These are phyloP conservation scores for Solenopsis fugax DNA, from an alignment of 1,140 invertebrate species.

Conservation along the genomic window DNA sequence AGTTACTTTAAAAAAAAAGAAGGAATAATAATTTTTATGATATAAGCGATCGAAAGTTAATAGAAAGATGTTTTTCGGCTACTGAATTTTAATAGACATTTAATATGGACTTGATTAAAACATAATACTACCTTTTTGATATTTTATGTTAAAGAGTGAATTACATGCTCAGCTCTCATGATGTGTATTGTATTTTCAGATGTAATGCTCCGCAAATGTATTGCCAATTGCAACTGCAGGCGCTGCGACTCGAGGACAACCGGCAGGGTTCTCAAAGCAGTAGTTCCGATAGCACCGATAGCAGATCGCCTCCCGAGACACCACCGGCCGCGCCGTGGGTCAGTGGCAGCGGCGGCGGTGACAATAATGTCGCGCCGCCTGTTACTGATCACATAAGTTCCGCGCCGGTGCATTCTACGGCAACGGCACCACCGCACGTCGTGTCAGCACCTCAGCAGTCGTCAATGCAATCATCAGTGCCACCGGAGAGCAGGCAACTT, in stretches of 20 bases:
- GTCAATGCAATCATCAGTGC: constrained; percentile 68
- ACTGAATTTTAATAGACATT: not conserved
- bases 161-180: not conserved
- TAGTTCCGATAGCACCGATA: constrained; percentile 88
- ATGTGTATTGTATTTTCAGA: constrained; percentile 68
- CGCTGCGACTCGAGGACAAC: constrained; percentile 85
- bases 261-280: constrained; percentile 88
- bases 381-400: constrained; percentile 81
- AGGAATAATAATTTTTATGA: not conserved
- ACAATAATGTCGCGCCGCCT: constrained; percentile 62
- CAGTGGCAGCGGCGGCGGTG: constrained; percentile 63
- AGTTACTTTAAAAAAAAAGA: not conserved
- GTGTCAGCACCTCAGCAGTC: constrained; percentile 73
- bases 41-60: not conserved
- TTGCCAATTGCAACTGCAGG: constrained; percentile 84
- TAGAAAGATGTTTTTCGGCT: not conserved
- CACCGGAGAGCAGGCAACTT: constrained; percentile 79
- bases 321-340: constrained; percentile 86
- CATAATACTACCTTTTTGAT: constrained; percentile 16
- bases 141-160: not conserved
- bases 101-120: constrained; percentile 25
- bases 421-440: constrained; percentile 72
- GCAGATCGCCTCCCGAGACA: constrained; percentile 88
- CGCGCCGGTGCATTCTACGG: constrained; percentile 83
- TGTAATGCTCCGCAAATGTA: constrained; percentile 84